phyloP scores from a whole-genome alignment of 2,113 vertebrate species.

The Gasterosteus aculeatus region DNA sequence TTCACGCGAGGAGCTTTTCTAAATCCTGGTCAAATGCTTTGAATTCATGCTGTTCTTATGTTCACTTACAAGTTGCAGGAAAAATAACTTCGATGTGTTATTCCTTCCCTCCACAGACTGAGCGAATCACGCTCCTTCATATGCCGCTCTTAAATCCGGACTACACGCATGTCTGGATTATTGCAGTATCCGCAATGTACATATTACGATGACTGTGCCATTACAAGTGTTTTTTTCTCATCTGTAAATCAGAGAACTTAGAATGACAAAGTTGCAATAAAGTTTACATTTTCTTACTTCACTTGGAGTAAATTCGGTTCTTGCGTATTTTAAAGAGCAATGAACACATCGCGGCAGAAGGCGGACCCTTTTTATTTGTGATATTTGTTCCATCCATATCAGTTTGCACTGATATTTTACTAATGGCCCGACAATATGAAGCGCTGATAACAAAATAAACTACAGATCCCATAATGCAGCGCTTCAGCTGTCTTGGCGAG shows the following conservation, averaged over 20 bases:
- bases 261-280: slow-evolving; percentile 80
- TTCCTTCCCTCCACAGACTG: slow-evolving; percentile 59
- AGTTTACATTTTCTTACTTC: slow-evolving; percentile 85
- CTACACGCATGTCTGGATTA: slow-evolving; percentile 56
- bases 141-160: slow-evolving; percentile 66
- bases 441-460: too few relatives aligned
- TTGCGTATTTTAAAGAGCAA: neutral
- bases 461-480: too few relatives aligned
- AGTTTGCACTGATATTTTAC: neutral
- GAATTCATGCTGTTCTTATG: slow-evolving; percentile 59
- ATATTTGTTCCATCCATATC: neutral
- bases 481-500: too few relatives aligned
- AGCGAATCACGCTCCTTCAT: slow-evolving; percentile 56
- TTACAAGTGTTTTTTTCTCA: slow-evolving; percentile 75
- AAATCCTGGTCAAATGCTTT: slow-evolving; percentile 47
- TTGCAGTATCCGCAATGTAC: slow-evolving; percentile 73
- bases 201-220: slow-evolving; percentile 79
- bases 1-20: slow-evolving; percentile 48
- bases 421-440: too few relatives aligned
- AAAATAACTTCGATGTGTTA: slow-evolving; percentile 61
- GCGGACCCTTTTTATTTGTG: neutral
- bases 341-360: neutral
- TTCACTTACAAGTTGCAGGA: slow-evolving; percentile 45
- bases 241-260: slow-evolving; percentile 78
- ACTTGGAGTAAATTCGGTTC: slow-evolving; percentile 23